These are phyloP conservation scores for Lasioglossum marginatum DNA, from an alignment of 2,888 invertebrate species.

Conservation along the genomic window DNA sequence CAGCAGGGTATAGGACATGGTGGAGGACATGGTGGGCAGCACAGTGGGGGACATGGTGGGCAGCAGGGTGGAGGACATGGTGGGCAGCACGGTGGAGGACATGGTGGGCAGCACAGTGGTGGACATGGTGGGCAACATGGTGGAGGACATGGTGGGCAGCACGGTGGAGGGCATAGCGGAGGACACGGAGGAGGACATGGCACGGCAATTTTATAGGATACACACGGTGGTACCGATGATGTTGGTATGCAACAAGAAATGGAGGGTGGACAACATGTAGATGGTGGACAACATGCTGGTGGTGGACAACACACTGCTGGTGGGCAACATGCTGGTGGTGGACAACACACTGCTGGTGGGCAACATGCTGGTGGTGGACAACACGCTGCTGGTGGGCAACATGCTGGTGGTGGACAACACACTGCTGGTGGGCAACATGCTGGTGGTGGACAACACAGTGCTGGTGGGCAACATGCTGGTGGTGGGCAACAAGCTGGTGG, in stretches of 20 bases:
- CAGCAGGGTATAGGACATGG: background rate
- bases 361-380: slow-evolving; percentile 21
- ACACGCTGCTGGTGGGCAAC: slow-evolving; percentile 20
- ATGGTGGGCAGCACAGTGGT: slow-evolving; percentile 10
- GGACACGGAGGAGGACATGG: slow-evolving; percentile 24
- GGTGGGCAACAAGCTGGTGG: slow-evolving; percentile 30
- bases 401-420: slow-evolving; percentile 23
- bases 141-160: slow-evolving; percentile 59
- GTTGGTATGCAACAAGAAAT: slow-evolving; percentile 67
- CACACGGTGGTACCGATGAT: slow-evolving; percentile 31
- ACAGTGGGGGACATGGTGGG: slow-evolving; percentile 2
- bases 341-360: slow-evolving; percentile 18
- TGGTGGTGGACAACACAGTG: background rate
- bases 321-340: background rate
- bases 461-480: background rate
- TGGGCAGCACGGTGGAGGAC: background rate
- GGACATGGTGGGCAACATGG: slow-evolving; percentile 76
- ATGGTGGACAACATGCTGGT: background rate
- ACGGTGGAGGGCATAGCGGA: background rate
- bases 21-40: slow-evolving; percentile 54
- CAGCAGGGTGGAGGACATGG: background rate
- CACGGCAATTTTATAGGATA: slow-evolving; percentile 25
- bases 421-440: slow-evolving; percentile 26
- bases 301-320: slow-evolving; percentile 29
- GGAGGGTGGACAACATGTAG: background rate